These are phyloP conservation scores for Drosophila gaucha DNA, from an alignment of 2,888 invertebrate species.

Conservation along the genomic window DNA sequence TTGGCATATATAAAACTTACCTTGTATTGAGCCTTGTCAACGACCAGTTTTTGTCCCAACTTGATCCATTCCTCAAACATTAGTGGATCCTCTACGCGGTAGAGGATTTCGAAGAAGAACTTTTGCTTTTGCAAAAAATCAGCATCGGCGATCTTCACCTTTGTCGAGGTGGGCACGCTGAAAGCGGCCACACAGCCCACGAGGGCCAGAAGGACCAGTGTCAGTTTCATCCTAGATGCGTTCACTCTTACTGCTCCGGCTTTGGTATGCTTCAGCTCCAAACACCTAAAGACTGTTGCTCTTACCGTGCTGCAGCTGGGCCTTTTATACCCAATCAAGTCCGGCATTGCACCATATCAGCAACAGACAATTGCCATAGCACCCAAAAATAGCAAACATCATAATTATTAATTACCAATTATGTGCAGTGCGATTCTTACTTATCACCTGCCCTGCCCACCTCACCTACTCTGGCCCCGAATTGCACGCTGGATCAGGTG, in stretches of 20 bases:
- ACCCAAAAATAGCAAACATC: constrained; percentile 37
- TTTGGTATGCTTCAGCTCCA: constrained; percentile 65
- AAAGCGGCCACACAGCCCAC: constrained; percentile 75
- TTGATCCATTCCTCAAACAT: constrained; percentile 81
- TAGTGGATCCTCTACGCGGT: constrained; percentile 72
- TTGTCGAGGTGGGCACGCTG: constrained; percentile 54
- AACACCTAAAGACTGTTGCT: constrained; percentile 81
- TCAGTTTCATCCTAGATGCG: constrained; percentile 72
- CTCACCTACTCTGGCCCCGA: constrained; percentile 2
- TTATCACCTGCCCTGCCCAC: constrained; percentile 25
- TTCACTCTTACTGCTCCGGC: constrained; percentile 65
- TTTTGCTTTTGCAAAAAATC: constrained; percentile 73
- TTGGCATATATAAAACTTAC: constrained; percentile 43
- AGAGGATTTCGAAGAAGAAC: constrained; percentile 75
- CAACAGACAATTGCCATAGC: constrained; percentile 6
- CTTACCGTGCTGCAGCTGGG: constrained; percentile 13
- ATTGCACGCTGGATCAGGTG: constrained; percentile 25
- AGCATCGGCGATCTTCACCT: constrained; percentile 73
- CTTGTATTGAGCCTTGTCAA: constrained; percentile 65
- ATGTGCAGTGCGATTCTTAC: constrained; percentile 21
- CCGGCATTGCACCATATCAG: constrained; percentile 44
- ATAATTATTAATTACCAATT: constrained; percentile 29
- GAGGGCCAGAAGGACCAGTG: constrained; percentile 76
- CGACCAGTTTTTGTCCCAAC: constrained; percentile 54
- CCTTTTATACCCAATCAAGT: constrained; percentile 60